A percentile compares a stretch with the other conserved stretches of the same genome.
Conservation (phyloP, 2,888 invertebrate genomes). For the Athalia cordata region DNA sequence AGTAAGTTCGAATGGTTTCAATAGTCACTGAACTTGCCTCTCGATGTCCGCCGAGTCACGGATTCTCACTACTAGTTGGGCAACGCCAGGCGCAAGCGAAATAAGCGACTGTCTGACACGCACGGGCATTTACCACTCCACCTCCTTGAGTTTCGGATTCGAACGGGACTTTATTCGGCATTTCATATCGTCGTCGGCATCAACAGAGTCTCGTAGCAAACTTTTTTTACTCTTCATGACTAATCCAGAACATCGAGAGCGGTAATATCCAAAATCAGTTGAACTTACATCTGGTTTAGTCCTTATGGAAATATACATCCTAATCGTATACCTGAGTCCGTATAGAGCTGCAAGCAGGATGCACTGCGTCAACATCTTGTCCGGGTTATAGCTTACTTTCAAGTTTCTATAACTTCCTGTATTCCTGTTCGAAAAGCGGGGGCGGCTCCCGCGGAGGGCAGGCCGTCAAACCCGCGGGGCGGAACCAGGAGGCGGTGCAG, state of each 20-base stretch:
- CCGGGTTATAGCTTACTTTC: not conserved
- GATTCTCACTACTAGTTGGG: constrained; percentile 8
- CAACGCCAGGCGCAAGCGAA: not conserved
- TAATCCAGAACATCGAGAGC: too few species aligned
- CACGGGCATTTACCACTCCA: constrained; percentile 9
- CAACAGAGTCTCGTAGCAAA: too few species aligned
- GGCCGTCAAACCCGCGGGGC: constrained; percentile 74
- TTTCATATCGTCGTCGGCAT: too few species aligned
- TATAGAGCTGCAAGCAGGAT: too few species aligned
- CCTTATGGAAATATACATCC: too few species aligned
- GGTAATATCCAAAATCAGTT: too few species aligned
- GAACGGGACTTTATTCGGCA: too few species aligned
- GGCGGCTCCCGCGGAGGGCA: constrained; percentile 74
- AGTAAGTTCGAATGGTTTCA: not conserved
- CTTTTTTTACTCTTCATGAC: too few species aligned
- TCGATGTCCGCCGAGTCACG: constrained; percentile 6
- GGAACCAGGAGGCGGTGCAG: constrained; percentile 73
- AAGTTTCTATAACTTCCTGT: constrained; percentile 66
- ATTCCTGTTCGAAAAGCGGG: constrained; percentile 72
- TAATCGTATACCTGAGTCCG: too few species aligned
- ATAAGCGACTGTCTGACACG: not conserved
- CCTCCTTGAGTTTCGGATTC: too few species aligned
- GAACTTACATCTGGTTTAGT: too few species aligned
- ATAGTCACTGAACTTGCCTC: not conserved
- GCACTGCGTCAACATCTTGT: not conserved